These are phyloP conservation scores for Colletes gigas DNA, from an alignment of 1,140 invertebrate genomes.

Conservation along the genomic window DNA sequence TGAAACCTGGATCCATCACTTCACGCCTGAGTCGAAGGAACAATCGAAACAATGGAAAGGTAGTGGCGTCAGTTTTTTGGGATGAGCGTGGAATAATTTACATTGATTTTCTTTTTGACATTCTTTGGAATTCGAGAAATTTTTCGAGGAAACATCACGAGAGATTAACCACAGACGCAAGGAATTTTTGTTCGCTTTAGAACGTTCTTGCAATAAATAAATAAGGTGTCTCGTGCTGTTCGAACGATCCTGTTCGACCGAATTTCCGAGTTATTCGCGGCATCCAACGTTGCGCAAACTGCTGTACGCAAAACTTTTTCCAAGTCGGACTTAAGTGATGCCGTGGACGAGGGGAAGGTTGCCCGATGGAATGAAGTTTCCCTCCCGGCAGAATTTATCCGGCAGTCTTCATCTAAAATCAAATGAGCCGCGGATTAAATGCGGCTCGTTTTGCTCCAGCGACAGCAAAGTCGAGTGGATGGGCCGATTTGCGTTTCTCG, in stretches of 20 bases:
- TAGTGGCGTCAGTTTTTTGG: too few species aligned
- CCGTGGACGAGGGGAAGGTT: neutral
- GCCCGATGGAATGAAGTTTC: slow-evolving; percentile 30
- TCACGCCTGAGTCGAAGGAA: too few species aligned
- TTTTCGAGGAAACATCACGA: too few species aligned
- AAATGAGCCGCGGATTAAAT: slow-evolving; percentile 53
- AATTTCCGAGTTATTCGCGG: neutral
- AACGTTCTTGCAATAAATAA: too few species aligned
- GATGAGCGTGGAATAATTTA: too few species aligned
- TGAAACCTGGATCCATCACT: too few species aligned
- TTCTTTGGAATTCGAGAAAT: too few species aligned
- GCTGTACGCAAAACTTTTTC: neutral
- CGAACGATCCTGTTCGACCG: neutral
- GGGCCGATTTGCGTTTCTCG: slow-evolving; percentile 20
- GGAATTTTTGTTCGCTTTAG: too few species aligned
- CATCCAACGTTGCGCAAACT: too few species aligned
- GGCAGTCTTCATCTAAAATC: slow-evolving; percentile 45
- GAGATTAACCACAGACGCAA: too few species aligned
- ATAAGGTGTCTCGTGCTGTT: neutral
- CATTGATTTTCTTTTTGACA: too few species aligned
- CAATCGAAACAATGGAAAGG: too few species aligned
- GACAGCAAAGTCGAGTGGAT: neutral
- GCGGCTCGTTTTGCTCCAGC: neutral
- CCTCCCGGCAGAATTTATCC: slow-evolving; percentile 38
- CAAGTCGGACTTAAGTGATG: neutral